Evolutionary conservation across 2,888 invertebrate species (phyloP), one percentile per base, ranked within the genome.

Genomic region (Erebia aethiops): DNA sequence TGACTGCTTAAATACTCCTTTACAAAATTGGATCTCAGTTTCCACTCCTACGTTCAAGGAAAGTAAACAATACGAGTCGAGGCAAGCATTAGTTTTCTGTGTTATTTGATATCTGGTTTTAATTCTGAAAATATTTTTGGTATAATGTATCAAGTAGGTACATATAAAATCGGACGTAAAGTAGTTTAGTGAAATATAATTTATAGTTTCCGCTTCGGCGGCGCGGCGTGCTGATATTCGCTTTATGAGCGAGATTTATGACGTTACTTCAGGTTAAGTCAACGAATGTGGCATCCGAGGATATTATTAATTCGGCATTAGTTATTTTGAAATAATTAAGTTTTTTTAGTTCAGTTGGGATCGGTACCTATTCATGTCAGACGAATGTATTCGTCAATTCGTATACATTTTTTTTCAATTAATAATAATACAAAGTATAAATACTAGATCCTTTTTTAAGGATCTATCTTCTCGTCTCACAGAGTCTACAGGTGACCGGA

Each of bases 1-100:
- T 74, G 69, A 74, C 60, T 74, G 67, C 64, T 69, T 64, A 71
- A 69, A 66, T 70, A 73, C 65, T 70, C 43, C n/a, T 66, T 66
- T 66, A 56, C 56, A 43, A 43, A 66, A 56, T 66, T 66, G 54
- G 66, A 54, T 66, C 56, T 66, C 66, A 56, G 54, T 66, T 66
- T 66, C 56, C 54, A 66, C 66, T 66, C 56, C 66, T n/a, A 21
- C 54, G 66, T 66, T 41, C 9, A 43, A 54, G 66, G 56, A 57
- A 66, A 66, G 66, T 66, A 66, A 66, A 66, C 56, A 66, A 57
- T 21, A 66, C 10, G 18, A 66, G 41, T 21, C 66, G 43, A 66
- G 54, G 21, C 46, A 56, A 56, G 46, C 54, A 57, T 64, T 52
- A 54, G 64, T 52, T 64, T 41, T 18, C 61, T 61, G n/a, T 52